Evolutionary conservation across 2,113 vertebrate species (phyloP).

Genomic region (Shinisaurus crocodilurus): DNA sequence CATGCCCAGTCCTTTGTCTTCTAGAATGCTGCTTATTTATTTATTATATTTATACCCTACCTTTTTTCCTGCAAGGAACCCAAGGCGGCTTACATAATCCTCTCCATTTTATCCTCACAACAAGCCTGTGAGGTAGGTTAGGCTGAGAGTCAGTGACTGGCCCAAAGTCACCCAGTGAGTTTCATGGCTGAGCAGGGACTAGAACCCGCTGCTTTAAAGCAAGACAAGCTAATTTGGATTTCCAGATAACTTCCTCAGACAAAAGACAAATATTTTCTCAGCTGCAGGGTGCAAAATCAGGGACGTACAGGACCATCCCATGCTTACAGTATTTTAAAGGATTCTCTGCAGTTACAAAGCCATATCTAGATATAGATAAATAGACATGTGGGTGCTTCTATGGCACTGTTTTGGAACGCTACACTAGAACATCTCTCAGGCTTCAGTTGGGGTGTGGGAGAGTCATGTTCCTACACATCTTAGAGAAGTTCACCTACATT

Average conservation of each 20-base stretch:
- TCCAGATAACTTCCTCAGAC: neutral
- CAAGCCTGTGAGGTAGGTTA: no score
- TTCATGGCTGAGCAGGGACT: no score
- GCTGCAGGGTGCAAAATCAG: neutral
- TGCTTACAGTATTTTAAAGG: neutral
- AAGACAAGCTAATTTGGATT: neutral
- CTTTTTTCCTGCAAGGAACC: no score
- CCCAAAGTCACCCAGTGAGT: no score
- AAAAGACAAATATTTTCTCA: neutral
- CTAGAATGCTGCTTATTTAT: neutral
- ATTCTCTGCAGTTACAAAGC: neutral
- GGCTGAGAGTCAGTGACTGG: no score
- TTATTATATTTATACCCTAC: no score
- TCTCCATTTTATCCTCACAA: no score
- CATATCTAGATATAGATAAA: no score
- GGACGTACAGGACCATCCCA: neutral
- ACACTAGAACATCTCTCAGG: no score
- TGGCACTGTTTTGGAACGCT: neutral
- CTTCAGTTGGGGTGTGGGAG: neutral
- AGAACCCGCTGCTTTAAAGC: neutral
- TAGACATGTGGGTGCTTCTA: neutral
- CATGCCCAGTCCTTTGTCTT: neutral
- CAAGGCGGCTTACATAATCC: no score
- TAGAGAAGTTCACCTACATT: neutral
- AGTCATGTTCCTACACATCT: neutral